These are phyloP conservation scores for Dicycla oo DNA, from an alignment of 2,888 invertebrate genomes.

Conservation along the genomic window DNA sequence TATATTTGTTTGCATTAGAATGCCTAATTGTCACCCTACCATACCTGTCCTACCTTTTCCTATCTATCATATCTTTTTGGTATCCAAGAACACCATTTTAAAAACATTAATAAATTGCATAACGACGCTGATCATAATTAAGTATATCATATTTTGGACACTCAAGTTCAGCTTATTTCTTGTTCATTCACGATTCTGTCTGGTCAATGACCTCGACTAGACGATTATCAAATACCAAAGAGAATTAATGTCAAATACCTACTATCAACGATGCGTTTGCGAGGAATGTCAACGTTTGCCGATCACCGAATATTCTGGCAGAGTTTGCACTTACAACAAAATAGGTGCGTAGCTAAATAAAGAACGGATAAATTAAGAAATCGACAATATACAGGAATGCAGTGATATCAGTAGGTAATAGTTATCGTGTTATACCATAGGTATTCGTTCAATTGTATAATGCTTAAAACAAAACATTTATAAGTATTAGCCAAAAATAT, in stretches of 20 bases:
- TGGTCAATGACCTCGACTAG: slow-evolving; percentile 49
- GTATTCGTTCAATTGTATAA: neutral
- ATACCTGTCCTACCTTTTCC: no score
- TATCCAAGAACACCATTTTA: neutral
- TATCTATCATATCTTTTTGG: no score
- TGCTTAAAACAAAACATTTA: neutral
- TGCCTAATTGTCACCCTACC: no score
- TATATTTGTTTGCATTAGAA: no score
- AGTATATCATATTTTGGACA: neutral
- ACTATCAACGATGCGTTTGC: slow-evolving; percentile 1
- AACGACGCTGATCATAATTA: neutral
- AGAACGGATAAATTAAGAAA: neutral
- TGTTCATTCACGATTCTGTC: slow-evolving; percentile 36
- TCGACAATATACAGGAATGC: neutral
- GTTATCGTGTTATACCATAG: neutral
- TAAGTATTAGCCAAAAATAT: neutral
- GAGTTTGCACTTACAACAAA: slow-evolving; percentile 5
- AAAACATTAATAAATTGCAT: neutral
- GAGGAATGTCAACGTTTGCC: slow-evolving; percentile 27
- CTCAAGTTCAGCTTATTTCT: slow-evolving; percentile 20
- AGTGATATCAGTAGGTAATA: neutral
- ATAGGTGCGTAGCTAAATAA: slow-evolving; percentile 14
- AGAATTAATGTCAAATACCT: no score
- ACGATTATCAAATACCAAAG: slow-evolving; percentile 4
- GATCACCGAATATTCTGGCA: slow-evolving; percentile 35